Evolutionary conservation across 2,113 vertebrate species (phyloP), one percentile per base, ranked within the genome.

Genomic region (Brachirus orientalis): DNA sequence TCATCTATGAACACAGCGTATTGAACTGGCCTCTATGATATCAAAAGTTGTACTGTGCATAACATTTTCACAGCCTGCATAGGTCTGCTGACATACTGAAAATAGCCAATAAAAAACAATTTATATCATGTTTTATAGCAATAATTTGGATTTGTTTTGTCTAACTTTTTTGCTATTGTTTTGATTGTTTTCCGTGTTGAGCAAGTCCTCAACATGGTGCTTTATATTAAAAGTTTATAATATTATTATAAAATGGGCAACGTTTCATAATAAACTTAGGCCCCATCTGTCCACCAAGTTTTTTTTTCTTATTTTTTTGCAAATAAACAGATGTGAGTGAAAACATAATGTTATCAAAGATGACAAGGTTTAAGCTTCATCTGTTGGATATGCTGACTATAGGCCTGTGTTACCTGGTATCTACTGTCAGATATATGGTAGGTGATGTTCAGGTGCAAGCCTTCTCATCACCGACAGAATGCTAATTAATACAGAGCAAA

Each of bases 401-500:
- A 19, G 18, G 5, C 40, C 40, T 7, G n/a, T 4, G 28, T 18
- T 1, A 38, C 37, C 37, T 11, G 37, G 37, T 38, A 13, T 10
- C 7, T 41, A 40, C 7, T 40, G 18, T 57, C 19, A 17, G 10
- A 46, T 7, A 46, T 38, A 35, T 18, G 35, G 10, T 38, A 17
- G 35, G 35, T n/a, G n/a, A n/a, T n/a, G n/a, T 38, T 38, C 18
- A 1, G 36, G 8, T 22, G 18, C 10, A 13, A 12, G 17, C n/a
- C 14, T 1, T 51, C 7, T n/a, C 14, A 14, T 43, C 10, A 63
- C 10, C n/a, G 16, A 45, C 14, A 3, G 40, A 17, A n/a, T 43
- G 10, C 17, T 10, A 72, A 47, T 47, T 40, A 62, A 63, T 55
- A 50, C 20, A 56, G n/a, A 4, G 17, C 7, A 52, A 40, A 61